phyloP scores from a whole-genome alignment of 2,113 vertebrate genomes.

The Corydoras maculifer region DNA sequence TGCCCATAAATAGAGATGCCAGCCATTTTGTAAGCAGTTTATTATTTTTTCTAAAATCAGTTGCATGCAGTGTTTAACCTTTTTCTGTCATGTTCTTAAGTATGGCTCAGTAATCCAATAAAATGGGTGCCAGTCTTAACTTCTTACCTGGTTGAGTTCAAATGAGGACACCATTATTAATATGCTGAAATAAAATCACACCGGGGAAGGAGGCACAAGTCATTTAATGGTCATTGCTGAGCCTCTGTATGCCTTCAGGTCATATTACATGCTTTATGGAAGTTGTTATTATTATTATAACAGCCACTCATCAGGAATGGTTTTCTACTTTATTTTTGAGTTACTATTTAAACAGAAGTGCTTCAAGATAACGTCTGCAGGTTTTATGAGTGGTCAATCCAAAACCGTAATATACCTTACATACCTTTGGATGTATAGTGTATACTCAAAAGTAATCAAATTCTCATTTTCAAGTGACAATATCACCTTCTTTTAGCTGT shows the following conservation, averaged over 20 bases:
- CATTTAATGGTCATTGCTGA: background rate
- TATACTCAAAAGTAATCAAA: too few species aligned
- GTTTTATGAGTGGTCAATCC: too few species aligned
- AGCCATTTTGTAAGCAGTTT: constrained; percentile 46
- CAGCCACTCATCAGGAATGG: too few species aligned
- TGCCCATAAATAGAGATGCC: constrained; percentile 67
- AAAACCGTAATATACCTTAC: too few species aligned
- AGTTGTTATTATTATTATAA: too few species aligned
- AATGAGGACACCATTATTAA: constrained; percentile 54
- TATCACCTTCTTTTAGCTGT: constrained; percentile 48
- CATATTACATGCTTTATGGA: too few species aligned
- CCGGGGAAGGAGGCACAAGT: background rate
- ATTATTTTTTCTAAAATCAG: constrained; percentile 38
- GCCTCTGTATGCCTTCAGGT: too few species aligned
- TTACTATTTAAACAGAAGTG: too few species aligned
- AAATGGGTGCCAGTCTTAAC: constrained; percentile 53
- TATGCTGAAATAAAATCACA: constrained; percentile 54
- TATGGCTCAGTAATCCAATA: constrained; percentile 69
- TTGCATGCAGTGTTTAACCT: constrained; percentile 64
- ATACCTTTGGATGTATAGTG: too few species aligned
- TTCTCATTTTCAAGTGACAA: constrained; percentile 32
- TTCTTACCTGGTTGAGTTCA: constrained; percentile 50
- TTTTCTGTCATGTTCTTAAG: constrained; percentile 60
- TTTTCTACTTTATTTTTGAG: too few species aligned
- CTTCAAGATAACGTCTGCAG: too few species aligned